Conservation (phyloP, 37 sponge, comb jelly and placozoan genomes). For the Ephydatia muelleri region DNA sequence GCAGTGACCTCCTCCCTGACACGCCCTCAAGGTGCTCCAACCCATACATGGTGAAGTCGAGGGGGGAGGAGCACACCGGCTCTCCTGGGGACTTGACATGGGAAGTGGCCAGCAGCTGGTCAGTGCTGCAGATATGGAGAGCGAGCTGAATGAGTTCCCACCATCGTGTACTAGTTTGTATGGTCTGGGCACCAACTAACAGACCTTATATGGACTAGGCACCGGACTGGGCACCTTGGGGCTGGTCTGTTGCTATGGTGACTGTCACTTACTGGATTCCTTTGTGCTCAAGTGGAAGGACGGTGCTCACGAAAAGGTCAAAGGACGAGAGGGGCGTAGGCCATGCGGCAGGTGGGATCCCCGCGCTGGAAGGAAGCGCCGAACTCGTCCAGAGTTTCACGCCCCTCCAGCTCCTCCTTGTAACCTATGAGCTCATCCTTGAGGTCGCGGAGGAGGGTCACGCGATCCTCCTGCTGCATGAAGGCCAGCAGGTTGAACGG, state of each 20-base stretch:
- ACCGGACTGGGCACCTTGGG: neutral
- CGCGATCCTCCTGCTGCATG: conserved; percentile 65
- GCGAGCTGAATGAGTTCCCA: neutral
- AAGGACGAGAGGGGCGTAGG: conserved; percentile 39
- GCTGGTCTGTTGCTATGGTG: neutral
- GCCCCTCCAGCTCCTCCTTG: conserved; percentile 30
- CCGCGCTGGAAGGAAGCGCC: conserved; percentile 20
- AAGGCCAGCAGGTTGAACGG: conserved; percentile 71
- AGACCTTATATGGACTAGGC: neutral
- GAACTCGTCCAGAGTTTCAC: conserved; percentile 7
- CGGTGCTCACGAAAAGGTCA: conserved; percentile 61
- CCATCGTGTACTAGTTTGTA: neutral
- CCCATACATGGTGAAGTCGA: conserved; percentile 57
- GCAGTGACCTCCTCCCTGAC: conserved; percentile 20
- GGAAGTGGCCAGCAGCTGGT: conserved; percentile 19
- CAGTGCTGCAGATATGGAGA: neutral
- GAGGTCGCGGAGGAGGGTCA: conserved; percentile 37
- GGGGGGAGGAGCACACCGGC: conserved; percentile 53
- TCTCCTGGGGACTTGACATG: conserved; percentile 15
- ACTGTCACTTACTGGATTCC: conserved; percentile 51
- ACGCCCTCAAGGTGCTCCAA: conserved; percentile 74
- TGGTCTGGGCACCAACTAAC: neutral
- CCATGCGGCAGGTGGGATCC: conserved; percentile 45
- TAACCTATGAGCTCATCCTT: conserved; percentile 40
- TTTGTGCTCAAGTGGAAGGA: conserved; percentile 66